Percentiles rank a stretch among this genome's conserved stretches.
phyloP scores from a whole-genome alignment of 1,140 invertebrate genomes.

The Drusus annulatus region DNA sequence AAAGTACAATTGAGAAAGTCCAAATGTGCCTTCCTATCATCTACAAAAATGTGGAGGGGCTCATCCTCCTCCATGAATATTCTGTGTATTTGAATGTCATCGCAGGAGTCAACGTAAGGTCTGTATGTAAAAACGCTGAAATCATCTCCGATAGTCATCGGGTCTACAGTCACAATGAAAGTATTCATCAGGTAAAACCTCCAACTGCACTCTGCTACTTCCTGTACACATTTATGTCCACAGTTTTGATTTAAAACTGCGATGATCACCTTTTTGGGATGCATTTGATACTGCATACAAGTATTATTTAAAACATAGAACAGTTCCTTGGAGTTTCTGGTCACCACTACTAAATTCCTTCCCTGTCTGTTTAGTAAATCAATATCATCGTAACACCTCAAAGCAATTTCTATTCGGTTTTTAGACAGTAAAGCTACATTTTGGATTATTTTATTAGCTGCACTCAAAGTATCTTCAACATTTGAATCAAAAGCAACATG shows the following conservation, averaged over 20 bases:
- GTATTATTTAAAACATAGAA: conserved; percentile 8
- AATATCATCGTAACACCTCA: neutral
- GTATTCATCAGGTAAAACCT: conserved; percentile 15
- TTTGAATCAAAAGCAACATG: neutral
- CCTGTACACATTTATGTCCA: neutral
- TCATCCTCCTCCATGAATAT: neutral
- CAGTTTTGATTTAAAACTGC: neutral
- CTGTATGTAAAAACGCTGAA: conserved; percentile 20
- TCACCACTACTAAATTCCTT: neutral
- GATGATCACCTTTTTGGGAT: conserved; percentile 12
- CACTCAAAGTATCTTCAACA: neutral
- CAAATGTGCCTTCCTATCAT: neutral
- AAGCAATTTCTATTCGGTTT: neutral
- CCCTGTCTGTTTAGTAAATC: neutral
- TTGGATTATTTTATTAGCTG: neutral
- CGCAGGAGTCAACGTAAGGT: conserved; percentile 11
- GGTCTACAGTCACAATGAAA: conserved; percentile 8
- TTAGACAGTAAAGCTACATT: neutral
- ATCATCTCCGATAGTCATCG: neutral
- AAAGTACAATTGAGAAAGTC: conserved; percentile 27
- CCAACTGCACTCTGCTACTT: conserved; percentile 8
- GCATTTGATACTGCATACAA: conserved; percentile 1
- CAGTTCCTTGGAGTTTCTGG: neutral
- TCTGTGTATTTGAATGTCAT: neutral
- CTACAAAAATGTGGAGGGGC: neutral